Evolutionary conservation across 30 jellyfish, hydroid and myxozoan genomes (phyloP).

Genomic region (Cassiopea xamachana): DNA sequence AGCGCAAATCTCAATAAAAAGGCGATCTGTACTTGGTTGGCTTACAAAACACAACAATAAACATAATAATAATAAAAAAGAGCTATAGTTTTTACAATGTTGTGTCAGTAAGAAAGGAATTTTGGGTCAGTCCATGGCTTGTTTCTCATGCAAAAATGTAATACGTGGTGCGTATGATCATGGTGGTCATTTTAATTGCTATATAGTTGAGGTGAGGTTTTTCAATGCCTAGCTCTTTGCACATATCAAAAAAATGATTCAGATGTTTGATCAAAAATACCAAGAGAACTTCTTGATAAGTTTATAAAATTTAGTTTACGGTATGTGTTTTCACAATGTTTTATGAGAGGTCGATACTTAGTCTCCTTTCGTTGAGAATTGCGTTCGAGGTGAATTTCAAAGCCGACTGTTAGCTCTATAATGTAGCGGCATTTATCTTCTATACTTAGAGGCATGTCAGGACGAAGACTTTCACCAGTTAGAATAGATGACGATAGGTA

Average conservation of each 20-base stretch:
- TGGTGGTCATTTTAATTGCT: no score
- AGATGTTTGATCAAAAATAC: neutral
- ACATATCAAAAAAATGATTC: no score
- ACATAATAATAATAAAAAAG: no score
- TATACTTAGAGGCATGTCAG: neutral
- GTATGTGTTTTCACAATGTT: neutral
- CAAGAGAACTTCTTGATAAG: neutral
- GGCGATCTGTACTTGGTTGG: neutral
- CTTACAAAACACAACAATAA: no score
- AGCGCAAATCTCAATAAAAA: neutral
- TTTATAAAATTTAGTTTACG: no score
- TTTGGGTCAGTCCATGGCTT: no score
- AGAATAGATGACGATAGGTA: neutral
- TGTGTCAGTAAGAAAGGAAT: no score
- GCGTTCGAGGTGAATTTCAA: neutral
- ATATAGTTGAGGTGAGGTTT: no score
- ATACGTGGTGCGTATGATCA: no score
- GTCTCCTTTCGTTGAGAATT: neutral
- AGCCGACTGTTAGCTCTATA: neutral
- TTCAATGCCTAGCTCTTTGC: neutral
- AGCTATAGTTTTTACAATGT: no score
- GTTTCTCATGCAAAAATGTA: no score
- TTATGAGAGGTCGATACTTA: neutral
- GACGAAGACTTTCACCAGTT: neutral
- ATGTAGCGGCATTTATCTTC: neutral